phyloP scores from a whole-genome alignment of 2,113 vertebrate species.

The Cyprichromis sp. region DNA sequence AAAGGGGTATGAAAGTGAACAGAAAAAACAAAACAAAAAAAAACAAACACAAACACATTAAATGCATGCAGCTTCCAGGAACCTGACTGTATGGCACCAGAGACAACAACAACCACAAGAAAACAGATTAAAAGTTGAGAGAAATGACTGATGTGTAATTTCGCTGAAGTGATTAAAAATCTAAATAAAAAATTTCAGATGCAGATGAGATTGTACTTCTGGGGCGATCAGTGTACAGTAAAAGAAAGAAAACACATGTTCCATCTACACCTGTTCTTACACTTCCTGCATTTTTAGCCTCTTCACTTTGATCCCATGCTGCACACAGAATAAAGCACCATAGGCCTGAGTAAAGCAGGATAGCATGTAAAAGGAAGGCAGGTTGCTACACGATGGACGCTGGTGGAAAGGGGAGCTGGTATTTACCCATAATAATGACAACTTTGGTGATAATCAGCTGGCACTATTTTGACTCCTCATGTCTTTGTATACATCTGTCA shows the following conservation, averaged over 20 bases:
- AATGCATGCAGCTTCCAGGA: slow-evolving; percentile 97
- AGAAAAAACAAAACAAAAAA: slow-evolving; percentile 67
- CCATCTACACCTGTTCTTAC: background rate
- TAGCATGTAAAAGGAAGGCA: background rate
- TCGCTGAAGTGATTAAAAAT: background rate
- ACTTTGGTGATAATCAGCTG: background rate
- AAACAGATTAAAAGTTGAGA: background rate
- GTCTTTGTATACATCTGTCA: background rate
- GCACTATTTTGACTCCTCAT: background rate
- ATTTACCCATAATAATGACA: background rate
- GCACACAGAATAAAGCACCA: background rate
- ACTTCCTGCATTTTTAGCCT: background rate
- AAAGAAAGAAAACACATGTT: background rate
- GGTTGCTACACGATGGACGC: background rate
- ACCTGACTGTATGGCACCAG: slow-evolving; percentile 55
- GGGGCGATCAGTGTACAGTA: background rate
- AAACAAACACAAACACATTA: slow-evolving; percentile 73
- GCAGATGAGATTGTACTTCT: background rate
- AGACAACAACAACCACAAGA: slow-evolving; percentile 4
- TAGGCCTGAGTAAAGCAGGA: background rate
- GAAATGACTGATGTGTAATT: background rate
- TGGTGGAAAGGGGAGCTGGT: background rate
- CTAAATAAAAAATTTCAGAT: background rate
- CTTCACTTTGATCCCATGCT: background rate
- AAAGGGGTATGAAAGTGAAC: slow-evolving; percentile 76